phyloP scores from a whole-genome alignment of 2,888 invertebrate species.

The Xiphydria camelus region DNA sequence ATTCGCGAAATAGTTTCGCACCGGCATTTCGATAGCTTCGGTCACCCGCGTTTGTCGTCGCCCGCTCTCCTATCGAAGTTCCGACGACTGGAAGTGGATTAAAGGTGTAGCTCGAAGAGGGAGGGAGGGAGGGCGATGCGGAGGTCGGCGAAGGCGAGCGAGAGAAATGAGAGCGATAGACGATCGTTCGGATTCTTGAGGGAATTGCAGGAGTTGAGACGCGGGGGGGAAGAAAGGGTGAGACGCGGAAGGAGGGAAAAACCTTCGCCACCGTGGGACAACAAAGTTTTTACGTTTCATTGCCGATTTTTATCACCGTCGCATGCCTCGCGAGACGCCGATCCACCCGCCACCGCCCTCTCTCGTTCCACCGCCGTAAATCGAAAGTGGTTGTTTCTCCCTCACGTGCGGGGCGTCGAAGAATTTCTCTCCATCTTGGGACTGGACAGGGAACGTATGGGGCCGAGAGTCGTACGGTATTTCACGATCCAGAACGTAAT shows the following conservation, averaged over 20 bases:
- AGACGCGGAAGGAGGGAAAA: conserved; percentile 18
- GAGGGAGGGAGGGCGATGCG: conserved; percentile 6
- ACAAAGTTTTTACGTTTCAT: conserved; percentile 44
- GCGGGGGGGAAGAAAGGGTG: too few species aligned
- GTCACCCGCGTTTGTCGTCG: not conserved
- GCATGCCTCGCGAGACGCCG: too few species aligned
- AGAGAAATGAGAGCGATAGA: conserved; percentile 17
- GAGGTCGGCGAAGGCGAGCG: conserved; percentile 7
- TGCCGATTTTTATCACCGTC: conserved; percentile 44
- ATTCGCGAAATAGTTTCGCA: conserved; percentile 31
- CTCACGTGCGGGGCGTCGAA: too few species aligned
- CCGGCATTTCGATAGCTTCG: conserved; percentile 24
- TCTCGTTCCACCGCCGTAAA: too few species aligned
- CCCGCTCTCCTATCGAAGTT: not conserved
- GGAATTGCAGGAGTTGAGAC: too few species aligned
- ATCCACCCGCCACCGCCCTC: too few species aligned
- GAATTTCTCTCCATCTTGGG: too few species aligned
- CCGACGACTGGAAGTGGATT: conserved; percentile 26
- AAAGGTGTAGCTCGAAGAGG: conserved; percentile 18
- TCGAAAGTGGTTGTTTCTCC: conserved; percentile 20
- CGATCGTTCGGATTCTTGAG: too few species aligned
- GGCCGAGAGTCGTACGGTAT: too few species aligned
- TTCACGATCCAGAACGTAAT: too few species aligned
- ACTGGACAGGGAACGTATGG: too few species aligned
- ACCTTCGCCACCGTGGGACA: conserved; percentile 10